A percentile compares a stretch with the other conserved stretches of the same genome.
Evolutionary conservation across 2,888 invertebrate genomes (phyloP).

Genomic region (Ophion ventricosus): DNA sequence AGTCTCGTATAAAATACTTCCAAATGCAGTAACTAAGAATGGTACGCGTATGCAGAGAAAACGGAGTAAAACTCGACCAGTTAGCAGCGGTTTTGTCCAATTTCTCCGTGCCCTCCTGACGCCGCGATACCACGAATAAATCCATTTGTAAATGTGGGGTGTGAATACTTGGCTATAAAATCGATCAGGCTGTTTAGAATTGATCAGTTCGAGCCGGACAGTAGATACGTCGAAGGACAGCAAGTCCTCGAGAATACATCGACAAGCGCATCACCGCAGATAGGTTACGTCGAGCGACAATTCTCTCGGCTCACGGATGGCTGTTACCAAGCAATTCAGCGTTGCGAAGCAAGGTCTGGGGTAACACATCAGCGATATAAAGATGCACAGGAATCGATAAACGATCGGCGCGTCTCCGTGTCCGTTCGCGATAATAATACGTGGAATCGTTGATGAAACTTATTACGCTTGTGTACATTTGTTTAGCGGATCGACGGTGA

Average conservation of each 20-base stretch:
- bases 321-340: slow-evolving; percentile 55
- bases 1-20: not conserved
- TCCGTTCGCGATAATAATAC: slow-evolving; percentile 15
- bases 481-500: not conserved
- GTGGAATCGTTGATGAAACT: not conserved
- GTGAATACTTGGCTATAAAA: not conserved
- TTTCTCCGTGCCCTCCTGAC: not conserved
- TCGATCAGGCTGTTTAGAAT: not conserved
- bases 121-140: too few species aligned
- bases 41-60: too few species aligned
- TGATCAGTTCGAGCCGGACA: not conserved
- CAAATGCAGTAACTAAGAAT: too few species aligned
- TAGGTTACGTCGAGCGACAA: slow-evolving; percentile 16
- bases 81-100: not conserved
- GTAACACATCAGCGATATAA: slow-evolving; percentile 54
- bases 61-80: too few species aligned
- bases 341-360: slow-evolving; percentile 58
- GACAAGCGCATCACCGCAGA: not conserved
- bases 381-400: slow-evolving; percentile 58
- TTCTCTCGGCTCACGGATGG: slow-evolving; percentile 38
- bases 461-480: not conserved
- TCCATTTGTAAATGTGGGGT: not conserved
- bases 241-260: slow-evolving; percentile 25
- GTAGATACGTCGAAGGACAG: slow-evolving; percentile 26
- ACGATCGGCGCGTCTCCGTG: slow-evolving; percentile 55